Evolutionary conservation across 2,113 vertebrate genomes (phyloP).

Genomic region (Poecile atricapillus): DNA sequence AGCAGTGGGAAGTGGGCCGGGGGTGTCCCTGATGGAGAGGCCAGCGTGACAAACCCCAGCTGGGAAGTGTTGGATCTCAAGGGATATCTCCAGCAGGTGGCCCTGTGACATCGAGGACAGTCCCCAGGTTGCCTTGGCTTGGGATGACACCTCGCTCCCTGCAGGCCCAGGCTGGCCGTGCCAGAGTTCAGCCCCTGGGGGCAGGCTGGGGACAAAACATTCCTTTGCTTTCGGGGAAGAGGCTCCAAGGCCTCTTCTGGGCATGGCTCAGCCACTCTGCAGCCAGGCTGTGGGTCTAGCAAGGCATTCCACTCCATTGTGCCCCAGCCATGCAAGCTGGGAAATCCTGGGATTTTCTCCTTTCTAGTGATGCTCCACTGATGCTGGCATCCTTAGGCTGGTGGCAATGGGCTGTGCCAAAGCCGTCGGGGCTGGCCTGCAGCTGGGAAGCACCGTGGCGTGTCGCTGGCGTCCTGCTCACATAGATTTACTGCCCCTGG

Average conservation of each 20-base stretch:
- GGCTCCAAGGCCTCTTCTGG: not conserved
- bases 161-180: too few relatives aligned
- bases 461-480: rapidly evolving
- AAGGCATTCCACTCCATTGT: rapidly evolving
- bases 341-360: not conserved
- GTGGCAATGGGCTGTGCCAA: not conserved
- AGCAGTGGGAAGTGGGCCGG: not conserved
- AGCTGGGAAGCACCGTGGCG: not conserved
- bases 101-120: slow-evolving; percentile 30
- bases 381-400: not conserved
- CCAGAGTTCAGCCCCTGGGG: not conserved
- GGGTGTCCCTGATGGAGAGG: not conserved
- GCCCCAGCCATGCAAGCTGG: not conserved
- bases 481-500: not conserved
- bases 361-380: not conserved
- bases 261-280: not conserved
- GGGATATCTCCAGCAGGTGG: slow-evolving; percentile 45
- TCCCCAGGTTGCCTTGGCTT: not conserved
- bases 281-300: not conserved
- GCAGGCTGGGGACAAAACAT: not conserved
- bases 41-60: rapidly evolving
- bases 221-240: not conserved
- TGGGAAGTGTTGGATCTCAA: not conserved
- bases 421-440: not conserved
- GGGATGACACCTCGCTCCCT: not conserved